These are phyloP conservation scores for Pedionomus torquatus DNA, from an alignment of 2,113 vertebrate genomes.

Conservation along the genomic window DNA sequence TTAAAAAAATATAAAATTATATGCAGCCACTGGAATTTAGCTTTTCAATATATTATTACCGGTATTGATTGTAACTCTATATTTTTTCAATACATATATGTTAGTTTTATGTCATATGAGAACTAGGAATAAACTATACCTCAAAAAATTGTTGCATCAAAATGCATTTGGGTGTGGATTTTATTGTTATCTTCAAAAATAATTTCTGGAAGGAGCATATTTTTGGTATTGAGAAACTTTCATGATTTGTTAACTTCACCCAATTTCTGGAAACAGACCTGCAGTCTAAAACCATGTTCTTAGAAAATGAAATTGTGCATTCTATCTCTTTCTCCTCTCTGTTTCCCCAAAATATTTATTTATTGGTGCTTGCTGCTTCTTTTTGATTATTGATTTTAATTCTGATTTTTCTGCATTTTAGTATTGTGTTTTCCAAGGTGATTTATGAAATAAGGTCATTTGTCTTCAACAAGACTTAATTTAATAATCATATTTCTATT, in stretches of 20 bases:
- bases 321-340: neutral
- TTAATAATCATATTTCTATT: neutral
- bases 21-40: neutral
- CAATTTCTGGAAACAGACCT: neutral
- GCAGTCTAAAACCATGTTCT: neutral
- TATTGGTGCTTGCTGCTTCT: neutral
- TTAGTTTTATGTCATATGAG: neutral
- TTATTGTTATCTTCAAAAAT: neutral
- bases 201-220: neutral
- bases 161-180: accelerated
- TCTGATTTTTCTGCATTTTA: neutral
- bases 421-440: neutral
- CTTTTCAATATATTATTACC: neutral
- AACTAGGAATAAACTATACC: neutral
- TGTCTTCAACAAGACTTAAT: neutral
- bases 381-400: neutral
- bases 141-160: neutral
- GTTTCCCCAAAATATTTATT: neutral
- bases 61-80: neutral
- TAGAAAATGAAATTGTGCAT: neutral
- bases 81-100: neutral
- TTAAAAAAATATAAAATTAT: neutral
- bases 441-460: neutral
- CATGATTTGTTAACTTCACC: neutral
- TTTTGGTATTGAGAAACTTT: neutral